Evolutionary conservation across 2,888 invertebrate species (phyloP), one percentile per base, ranked within the genome.

Genomic region (Drosophila paracracens): DNA sequence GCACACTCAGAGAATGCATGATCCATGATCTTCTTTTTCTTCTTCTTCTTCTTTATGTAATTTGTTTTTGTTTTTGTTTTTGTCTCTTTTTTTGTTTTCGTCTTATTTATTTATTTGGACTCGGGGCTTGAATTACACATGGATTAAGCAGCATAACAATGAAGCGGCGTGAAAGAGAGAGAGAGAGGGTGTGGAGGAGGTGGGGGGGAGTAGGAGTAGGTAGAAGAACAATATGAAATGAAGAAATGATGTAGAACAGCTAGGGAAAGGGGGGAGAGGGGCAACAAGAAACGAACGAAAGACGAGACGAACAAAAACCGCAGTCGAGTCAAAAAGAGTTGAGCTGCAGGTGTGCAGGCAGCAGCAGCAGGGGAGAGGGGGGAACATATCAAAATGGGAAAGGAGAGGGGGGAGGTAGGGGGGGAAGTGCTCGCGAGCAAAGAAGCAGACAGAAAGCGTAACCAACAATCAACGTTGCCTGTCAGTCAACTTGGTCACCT

Each of bases 171-270:
- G 11, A 10, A 8, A 3, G 10, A 13, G 33, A 21, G 2, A 56
- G 29, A 3, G 29, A 2, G 36, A 10, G 10, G 33, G 33, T 33
- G 11, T 33, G 33, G 10, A 1, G 33, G 33, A 4, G 33, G 27
- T 1, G 25, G 16, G 16, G 21, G 1, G 1, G 40, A 53, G 40
- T 48, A 46, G 64, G n/a, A 29, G 33, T 72, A 81, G 83, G 79
- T 79, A 78, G 29, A 72, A 70, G 57, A 79, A 83, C 83, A 83
- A 85, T 76, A 61, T 65, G 72, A 74, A 70, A 72, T 70, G 67
- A 76, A 75, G 71, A 85, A 88, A 79, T 83, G 73, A 81, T 74
- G 79, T 83, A 81, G 75, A 85, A 79, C 76, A 66, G 33, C 21
- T n/a, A 27, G 31, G 18, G 11, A 48, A 13, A 31, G 54, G 25